Percentiles rank a stretch among this genome's conserved stretches.
Evolutionary conservation across 2,113 vertebrate genomes (phyloP).

Genomic region (Rhinichthys klamathensis): DNA sequence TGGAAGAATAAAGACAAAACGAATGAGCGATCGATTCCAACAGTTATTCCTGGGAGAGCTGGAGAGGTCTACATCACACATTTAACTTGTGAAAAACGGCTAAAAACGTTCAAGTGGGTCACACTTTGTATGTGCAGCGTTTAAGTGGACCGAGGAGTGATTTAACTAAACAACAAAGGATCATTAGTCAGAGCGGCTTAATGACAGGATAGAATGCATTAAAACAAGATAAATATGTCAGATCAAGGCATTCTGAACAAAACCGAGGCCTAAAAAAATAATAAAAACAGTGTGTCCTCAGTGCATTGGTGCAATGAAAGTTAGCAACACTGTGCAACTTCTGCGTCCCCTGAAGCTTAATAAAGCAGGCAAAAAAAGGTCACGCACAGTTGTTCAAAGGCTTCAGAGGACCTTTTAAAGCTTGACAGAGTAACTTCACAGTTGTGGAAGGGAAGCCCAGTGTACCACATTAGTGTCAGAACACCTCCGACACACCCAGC

Average conservation of each 20-base stretch:
- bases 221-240: constrained; percentile 42
- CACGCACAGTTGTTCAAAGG: constrained; percentile 77
- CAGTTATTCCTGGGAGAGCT: constrained; percentile 33
- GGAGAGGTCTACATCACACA: constrained; percentile 34
- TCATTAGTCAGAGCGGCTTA: constrained; percentile 40
- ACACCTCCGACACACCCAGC: constrained; percentile 63
- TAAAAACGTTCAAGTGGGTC: constrained; percentile 31
- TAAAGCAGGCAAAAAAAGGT: constrained; percentile 59
- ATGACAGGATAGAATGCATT: constrained; percentile 39
- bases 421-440: constrained; percentile 80
- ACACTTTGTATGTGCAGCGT: not conserved
- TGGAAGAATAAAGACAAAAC: constrained; percentile 28
- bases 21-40: constrained; percentile 36
- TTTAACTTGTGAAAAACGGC: constrained; percentile 27
- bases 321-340: constrained; percentile 55
- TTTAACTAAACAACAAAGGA: constrained; percentile 42
- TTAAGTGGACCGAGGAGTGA: constrained; percentile 31
- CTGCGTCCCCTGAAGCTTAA: constrained; percentile 65
- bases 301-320: constrained; percentile 37
- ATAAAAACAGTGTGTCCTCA: constrained; percentile 31
- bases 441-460: constrained; percentile 80
- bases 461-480: constrained; percentile 81
- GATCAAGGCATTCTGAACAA: constrained; percentile 36
- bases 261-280: constrained; percentile 32
- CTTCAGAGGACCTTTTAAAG: constrained; percentile 74